Evolutionary conservation across 2,888 invertebrate species (phyloP), one percentile per base, ranked within the genome.

Genomic region (Gerris lacustris): DNA sequence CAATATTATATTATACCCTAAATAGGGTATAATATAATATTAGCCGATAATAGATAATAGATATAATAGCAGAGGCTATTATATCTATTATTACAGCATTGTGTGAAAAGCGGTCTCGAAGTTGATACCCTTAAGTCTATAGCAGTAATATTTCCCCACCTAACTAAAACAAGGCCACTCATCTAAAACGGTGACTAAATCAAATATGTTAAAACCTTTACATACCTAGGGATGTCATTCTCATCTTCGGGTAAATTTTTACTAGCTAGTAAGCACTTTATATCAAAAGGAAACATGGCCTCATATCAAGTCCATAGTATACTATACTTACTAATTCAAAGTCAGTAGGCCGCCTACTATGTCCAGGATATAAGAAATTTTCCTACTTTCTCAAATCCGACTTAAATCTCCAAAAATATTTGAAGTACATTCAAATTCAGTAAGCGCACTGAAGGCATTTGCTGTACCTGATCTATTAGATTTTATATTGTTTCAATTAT

Each of bases 41-140:
- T n/a, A n/a, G n/a, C n/a, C n/a, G n/a, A n/a, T n/a, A n/a, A n/a
- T n/a, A n/a, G n/a, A n/a, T n/a, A n/a, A n/a, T n/a, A n/a, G n/a
- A n/a, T n/a, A n/a, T n/a, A n/a, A n/a, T n/a, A n/a, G n/a, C 70
- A 0, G 71, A 72, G 63, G 18, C 70, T 55, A 70, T 67, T 67
- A n/a, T 2, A 67, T 67, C 15, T n/a, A 18, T 67, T 69, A 47
- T 45, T 17, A 7, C 18, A 9, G 55, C 31, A 62, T 68, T 68
- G 68, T 68, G n/a, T 15, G 7, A 6, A 62, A 68, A 62, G n/a
- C 31, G 68, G 45, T 45, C 68, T 68, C 15, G 17, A 68, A 62
- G 45, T 68, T 15, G 31, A 68, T 17, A 63, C 63, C 6, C 63
- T 17, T 15, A 68, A 68, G 62, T 64, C 68, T 11, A 68, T 64